phyloP scores from a whole-genome alignment of 2,113 vertebrate species.

The Caretta caretta region DNA sequence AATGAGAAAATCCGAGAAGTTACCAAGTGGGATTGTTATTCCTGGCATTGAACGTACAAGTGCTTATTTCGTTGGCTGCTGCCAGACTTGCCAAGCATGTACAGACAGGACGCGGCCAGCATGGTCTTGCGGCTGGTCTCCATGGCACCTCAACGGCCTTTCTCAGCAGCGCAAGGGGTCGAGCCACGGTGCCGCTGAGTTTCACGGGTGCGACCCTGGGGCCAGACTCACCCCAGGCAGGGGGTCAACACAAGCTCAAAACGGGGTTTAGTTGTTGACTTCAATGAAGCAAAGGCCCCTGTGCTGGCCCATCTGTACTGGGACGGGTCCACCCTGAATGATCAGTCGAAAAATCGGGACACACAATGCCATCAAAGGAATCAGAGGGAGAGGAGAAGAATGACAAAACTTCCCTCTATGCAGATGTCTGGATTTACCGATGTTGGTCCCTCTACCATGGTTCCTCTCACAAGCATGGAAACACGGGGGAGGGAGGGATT shows the following conservation, averaged over 20 bases:
- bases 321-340: neutral
- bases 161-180: neutral
- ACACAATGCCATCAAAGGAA: neutral
- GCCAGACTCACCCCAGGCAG: neutral
- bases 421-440: neutral
- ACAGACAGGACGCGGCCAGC: neutral
- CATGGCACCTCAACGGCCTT: neutral
- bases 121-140: neutral
- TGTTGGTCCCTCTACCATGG: neutral
- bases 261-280: neutral
- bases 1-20: accelerated
- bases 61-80: neutral
- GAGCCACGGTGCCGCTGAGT: neutral
- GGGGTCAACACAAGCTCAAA: neutral
- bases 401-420: neutral
- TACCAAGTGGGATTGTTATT: neutral
- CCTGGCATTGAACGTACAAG: accelerated
- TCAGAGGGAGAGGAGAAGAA: neutral
- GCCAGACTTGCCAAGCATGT: neutral
- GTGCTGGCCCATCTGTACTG: neutral
- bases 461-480: neutral
- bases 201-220: neutral
- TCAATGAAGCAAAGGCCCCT: neutral
- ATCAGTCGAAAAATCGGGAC: neutral
- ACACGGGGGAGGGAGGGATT: neutral